Conservation (phyloP, 2,797 vertebrate species). For the Alcedo quadribrachys region DNA sequence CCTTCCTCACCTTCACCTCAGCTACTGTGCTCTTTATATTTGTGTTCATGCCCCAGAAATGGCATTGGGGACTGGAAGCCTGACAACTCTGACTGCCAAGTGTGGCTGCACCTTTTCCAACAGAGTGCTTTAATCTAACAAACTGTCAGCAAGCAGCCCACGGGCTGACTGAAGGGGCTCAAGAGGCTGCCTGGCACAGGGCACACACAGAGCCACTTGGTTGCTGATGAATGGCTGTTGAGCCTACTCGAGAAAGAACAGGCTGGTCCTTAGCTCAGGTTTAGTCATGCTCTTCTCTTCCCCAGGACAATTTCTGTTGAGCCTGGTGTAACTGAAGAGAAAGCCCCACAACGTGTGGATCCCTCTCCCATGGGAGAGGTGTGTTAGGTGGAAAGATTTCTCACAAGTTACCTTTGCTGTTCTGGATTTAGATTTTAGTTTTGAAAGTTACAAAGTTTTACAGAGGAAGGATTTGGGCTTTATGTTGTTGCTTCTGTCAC, state of each 20-base stretch:
- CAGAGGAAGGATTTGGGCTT: too few species aligned
- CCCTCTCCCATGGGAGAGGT: too few species aligned
- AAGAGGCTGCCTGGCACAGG: constrained; percentile 1
- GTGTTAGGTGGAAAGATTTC: too few species aligned
- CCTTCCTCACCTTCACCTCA: neutral
- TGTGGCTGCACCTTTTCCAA: constrained; percentile 29
- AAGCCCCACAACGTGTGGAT: neutral
- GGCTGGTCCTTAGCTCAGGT: neutral
- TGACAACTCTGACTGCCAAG: constrained; percentile 37
- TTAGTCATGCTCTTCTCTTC: neutral
- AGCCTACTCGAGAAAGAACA: constrained; percentile 20
- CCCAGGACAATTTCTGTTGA: too few species aligned
- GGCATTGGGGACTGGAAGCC: constrained; percentile 10
- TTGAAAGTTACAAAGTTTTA: too few species aligned
- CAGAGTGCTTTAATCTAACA: neutral
- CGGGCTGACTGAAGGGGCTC: neutral
- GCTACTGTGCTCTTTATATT: neutral
- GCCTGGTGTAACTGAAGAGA: neutral
- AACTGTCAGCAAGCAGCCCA: neutral
- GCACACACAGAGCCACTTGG: neutral
- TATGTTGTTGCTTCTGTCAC: too few species aligned
- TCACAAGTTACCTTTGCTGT: too few species aligned
- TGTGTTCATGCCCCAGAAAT: constrained; percentile 10
- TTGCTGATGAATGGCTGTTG: constrained; percentile 6
- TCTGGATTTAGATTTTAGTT: too few species aligned